phyloP scores from a whole-genome alignment of 92 coral and sea anemone species.

The Palythoa grandis region DNA sequence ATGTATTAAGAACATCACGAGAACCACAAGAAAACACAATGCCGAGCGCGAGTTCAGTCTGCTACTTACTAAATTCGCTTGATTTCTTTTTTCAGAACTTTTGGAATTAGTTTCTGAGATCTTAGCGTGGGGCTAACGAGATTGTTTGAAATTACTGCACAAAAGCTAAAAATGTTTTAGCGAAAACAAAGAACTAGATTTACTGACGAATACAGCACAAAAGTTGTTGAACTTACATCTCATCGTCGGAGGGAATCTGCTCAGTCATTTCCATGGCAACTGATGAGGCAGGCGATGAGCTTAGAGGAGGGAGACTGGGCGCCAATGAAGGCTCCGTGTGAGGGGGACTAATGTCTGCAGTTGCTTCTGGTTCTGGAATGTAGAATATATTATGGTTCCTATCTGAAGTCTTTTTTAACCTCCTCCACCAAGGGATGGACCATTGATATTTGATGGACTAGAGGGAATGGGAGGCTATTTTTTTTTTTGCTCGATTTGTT shows the following conservation, averaged over 20 bases:
- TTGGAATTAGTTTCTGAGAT: not conserved
- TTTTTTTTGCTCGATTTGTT: too few relatives aligned
- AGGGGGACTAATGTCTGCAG: slow-evolving; percentile 16
- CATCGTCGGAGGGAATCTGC: slow-evolving; percentile 66
- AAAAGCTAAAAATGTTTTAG: not conserved
- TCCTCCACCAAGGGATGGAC: too few relatives aligned
- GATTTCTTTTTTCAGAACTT: not conserved
- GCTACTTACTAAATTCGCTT: too few relatives aligned
- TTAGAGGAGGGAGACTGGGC: slow-evolving; percentile 67
- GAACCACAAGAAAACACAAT: too few relatives aligned
- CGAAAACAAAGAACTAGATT: not conserved
- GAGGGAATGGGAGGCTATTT: too few relatives aligned
- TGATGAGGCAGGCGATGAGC: slow-evolving; percentile 69
- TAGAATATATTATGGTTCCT: not conserved
- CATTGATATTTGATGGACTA: too few relatives aligned
- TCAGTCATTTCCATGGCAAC: slow-evolving; percentile 61
- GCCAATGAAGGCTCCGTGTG: slow-evolving; percentile 53
- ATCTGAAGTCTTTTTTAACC: not conserved
- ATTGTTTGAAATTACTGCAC: not conserved
- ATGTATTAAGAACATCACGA: too few relatives aligned
- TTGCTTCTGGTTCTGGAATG: slow-evolving; percentile 42
- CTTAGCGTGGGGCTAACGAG: not conserved
- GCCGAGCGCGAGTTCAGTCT: too few relatives aligned
- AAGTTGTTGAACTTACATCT: slow-evolving; percentile 41
- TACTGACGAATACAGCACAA: too few relatives aligned